Conservation (phyloP, 2,113 vertebrate genomes). For the Oryzias woworae region DNA sequence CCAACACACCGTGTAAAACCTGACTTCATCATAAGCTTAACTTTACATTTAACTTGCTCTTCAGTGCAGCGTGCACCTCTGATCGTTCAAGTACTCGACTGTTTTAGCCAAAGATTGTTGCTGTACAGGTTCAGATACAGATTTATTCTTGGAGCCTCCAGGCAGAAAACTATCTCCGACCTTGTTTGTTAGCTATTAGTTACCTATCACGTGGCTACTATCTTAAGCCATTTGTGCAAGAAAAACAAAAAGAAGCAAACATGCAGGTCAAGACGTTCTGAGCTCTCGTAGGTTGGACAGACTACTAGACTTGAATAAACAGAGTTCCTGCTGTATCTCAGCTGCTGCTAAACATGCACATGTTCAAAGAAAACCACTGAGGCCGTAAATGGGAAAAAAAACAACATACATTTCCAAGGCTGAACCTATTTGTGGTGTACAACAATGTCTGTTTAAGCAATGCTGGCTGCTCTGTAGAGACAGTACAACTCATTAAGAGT, state of each 20-base stretch:
- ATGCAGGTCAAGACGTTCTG: slow-evolving; percentile 76
- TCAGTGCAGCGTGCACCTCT: slow-evolving; percentile 39
- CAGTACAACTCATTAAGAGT: slow-evolving; percentile 14
- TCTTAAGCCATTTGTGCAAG: slow-evolving; percentile 48
- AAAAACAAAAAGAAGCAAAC: slow-evolving; percentile 66
- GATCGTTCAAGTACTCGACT: slow-evolving; percentile 36
- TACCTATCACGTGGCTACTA: slow-evolving; percentile 47
- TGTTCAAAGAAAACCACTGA: slow-evolving; percentile 52
- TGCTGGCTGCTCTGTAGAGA: slow-evolving; percentile 39
- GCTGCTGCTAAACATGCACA: slow-evolving; percentile 73
- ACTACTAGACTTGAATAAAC: slow-evolving; percentile 53
- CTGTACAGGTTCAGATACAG: slow-evolving; percentile 33
- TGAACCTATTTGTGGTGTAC: slow-evolving; percentile 37
- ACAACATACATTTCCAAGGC: slow-evolving; percentile 41
- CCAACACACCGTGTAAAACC: slow-evolving; percentile 23
- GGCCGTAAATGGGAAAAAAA: slow-evolving; percentile 24
- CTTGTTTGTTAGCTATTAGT: slow-evolving; percentile 40
- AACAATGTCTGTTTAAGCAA: slow-evolving; percentile 29
- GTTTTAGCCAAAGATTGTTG: slow-evolving; percentile 18
- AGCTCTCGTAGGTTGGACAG: slow-evolving; percentile 56
- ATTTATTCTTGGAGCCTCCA: slow-evolving; percentile 24
- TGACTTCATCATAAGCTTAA: slow-evolving; percentile 29
- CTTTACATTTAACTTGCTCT: slow-evolving; percentile 57
- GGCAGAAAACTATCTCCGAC: slow-evolving; percentile 29
- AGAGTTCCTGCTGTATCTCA: slow-evolving; percentile 43